phyloP scores from a whole-genome alignment of 2,888 invertebrate species.

The Patella pellucida region DNA sequence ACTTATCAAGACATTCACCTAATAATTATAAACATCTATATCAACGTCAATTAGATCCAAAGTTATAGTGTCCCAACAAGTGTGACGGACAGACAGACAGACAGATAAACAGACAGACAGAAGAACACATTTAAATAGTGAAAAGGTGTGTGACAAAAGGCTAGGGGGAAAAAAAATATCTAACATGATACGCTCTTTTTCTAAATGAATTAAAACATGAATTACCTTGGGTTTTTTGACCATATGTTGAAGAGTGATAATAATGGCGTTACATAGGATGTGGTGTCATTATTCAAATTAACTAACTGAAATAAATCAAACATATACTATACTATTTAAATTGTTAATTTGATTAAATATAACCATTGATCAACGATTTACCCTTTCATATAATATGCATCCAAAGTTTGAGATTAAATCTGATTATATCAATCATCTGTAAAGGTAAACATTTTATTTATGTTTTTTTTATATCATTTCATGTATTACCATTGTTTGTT shows the following conservation, averaged over 20 bases:
- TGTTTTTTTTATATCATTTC: no score
- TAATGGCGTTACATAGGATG: constrained; percentile 86
- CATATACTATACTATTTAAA: background rate
- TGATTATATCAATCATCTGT: no score
- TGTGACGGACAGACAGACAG: background rate
- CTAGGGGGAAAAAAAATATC: no score
- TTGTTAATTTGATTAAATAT: constrained; percentile 53
- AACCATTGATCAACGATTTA: background rate
- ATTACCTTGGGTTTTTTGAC: constrained; percentile 82
- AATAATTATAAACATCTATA: no score
- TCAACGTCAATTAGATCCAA: no score
- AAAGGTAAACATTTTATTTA: no score
- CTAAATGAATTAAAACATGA: background rate
- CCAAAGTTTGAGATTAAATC: no score
- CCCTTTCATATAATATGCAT: no score
- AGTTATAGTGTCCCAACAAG: background rate
- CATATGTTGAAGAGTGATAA: constrained; percentile 85
- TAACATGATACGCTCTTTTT: no score
- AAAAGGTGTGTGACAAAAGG: no score
- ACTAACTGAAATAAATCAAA: constrained; percentile 47
- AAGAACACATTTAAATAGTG: constrained; percentile 23
- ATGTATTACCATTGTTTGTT: no score
- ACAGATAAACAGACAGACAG: background rate
- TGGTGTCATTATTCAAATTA: constrained; percentile 84
- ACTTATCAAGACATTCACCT: no score